These are phyloP conservation scores for Micronycteris hirsuta DNA, from an alignment of 2,113 vertebrate species.

Conservation along the genomic window DNA sequence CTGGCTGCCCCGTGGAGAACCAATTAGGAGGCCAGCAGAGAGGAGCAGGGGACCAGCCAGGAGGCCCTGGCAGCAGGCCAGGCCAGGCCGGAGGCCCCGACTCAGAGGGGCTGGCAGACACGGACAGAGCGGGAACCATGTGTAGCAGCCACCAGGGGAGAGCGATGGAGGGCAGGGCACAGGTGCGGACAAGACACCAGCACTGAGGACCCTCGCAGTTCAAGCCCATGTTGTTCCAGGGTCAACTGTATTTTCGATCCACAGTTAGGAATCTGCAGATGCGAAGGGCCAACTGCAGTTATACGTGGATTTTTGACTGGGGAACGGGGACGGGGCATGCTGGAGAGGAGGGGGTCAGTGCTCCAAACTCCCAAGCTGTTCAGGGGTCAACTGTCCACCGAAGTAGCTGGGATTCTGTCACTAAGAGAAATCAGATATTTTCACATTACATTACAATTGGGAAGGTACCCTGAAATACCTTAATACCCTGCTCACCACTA, in stretches of 20 bases:
- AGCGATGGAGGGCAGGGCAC: not conserved
- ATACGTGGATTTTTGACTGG: not conserved
- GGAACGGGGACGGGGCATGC: not conserved
- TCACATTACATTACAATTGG: not conserved
- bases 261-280: not conserved
- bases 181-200: not conserved
- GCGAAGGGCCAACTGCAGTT: not conserved
- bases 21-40: not conserved
- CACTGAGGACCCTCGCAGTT: not conserved
- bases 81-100: not conserved
- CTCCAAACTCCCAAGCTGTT: not conserved
- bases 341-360: not conserved
- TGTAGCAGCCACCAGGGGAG: not conserved
- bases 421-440: not conserved
- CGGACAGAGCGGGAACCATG: too few relatives aligned
- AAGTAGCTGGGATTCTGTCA: not conserved
- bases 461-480: not conserved
- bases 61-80: not conserved
- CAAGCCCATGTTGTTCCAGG: not conserved
- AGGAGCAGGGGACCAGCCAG: not conserved
- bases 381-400: not conserved
- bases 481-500: not conserved
- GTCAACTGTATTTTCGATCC: not conserved
- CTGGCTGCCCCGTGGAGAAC: not conserved
- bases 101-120: not conserved